Base-by-base conservation (phyloP, 2,113 vertebrate species). In the Chaetodon trifascialis region DNA sequence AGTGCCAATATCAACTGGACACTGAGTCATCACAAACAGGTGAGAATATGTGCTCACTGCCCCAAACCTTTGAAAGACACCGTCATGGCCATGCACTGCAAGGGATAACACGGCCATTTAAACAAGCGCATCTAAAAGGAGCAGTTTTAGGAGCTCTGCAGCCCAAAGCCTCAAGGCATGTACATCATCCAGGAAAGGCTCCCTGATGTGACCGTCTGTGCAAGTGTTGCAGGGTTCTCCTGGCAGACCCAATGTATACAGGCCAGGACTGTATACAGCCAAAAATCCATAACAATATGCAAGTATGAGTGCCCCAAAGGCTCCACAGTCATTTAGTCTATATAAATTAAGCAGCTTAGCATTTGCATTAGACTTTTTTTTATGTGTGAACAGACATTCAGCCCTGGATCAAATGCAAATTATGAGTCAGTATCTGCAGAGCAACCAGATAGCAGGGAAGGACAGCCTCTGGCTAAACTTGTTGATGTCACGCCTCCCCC, bases 401-500 rank as follows among this genome's bases (percentile, higher is more conserved):
- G n/a, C 46, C 40, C 62, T 71, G 77, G 83, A 83, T 87, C 67
- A 75, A 77, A 89, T 89, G 90, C 84, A 86, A 89, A 90, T 89
- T 65, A 49, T 71, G 78, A 87, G 78, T 86, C 85, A 78, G 79
- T 79, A 82, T 90, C 84, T 90, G 89, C 87, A 86, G 84, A 87
- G 79, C 73, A 80, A 56, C 55, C 64, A 79, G 60, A 85, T 85
- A 87, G 56, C 71, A 73, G 79, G 80, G 79, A 77, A 77, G 76
- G 47, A 60, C 65, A 91, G 86, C 88, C 85, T 81, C 67, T 73
- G 86, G 80, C 81, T 86, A 80, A 90, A 93, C 88, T 92, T 94
- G 91, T 93, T 92, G 91, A 94, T 93, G 93, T 94, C 90, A 92
- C 85, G 84, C 86, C 88, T 87, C 85, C 82, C 71, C 51, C 65